Evolutionary conservation across 1,140 invertebrate genomes (phyloP).

Genomic region (Adelges cooleyi): DNA sequence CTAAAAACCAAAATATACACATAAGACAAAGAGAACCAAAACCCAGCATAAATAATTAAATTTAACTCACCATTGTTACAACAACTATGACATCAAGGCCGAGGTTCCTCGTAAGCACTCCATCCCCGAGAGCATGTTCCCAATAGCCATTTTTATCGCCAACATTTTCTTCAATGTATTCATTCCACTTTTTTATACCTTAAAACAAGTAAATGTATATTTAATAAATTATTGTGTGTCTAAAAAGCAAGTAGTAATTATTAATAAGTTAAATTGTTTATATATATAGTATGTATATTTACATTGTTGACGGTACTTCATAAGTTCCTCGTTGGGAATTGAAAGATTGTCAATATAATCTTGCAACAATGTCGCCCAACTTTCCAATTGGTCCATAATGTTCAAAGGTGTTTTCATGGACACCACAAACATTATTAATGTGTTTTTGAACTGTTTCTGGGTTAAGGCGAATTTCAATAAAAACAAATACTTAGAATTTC

Average conservation of each 20-base stretch:
- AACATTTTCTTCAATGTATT: conserved; percentile 58
- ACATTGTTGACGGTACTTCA: conserved; percentile 47
- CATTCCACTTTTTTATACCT: conserved; percentile 83
- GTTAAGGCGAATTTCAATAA: conserved; percentile 86
- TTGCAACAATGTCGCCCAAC: conserved; percentile 60
- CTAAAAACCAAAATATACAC: conserved; percentile 42
- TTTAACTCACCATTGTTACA: conserved; percentile 72
- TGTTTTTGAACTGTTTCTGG: conserved; percentile 80
- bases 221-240: too few species aligned
- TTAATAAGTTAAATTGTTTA: too few species aligned
- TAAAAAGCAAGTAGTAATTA: too few species aligned
- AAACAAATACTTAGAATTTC: conserved; percentile 83
- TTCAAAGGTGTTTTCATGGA: conserved; percentile 96
- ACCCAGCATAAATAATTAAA: neutral
- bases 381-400: conserved; percentile 79
- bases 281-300: too few species aligned
- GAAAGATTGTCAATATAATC: conserved; percentile 88
- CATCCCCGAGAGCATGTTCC: conserved; percentile 71
- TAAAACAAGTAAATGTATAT: conserved; percentile 33
- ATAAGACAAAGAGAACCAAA: too few species aligned
- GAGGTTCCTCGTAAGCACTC: conserved; percentile 80
- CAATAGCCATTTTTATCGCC: conserved; percentile 36
- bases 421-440: conserved; percentile 84
- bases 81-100: conserved; percentile 95
- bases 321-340: conserved; percentile 49